These are phyloP conservation scores for Solenopsis invicta DNA, from an alignment of 1,140 invertebrate species.

Conservation along the genomic window DNA sequence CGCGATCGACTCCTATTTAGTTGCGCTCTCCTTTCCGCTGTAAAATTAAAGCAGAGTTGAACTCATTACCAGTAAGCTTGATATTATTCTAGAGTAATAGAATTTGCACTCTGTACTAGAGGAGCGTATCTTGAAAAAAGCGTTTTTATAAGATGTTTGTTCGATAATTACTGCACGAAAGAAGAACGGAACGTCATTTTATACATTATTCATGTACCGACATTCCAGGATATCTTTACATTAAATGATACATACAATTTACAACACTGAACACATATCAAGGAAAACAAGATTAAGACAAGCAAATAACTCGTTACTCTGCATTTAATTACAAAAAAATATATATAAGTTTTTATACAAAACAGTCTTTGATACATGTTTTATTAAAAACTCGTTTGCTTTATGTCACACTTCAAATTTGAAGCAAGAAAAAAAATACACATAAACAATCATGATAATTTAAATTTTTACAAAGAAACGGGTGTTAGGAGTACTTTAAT, in stretches of 20 bases:
- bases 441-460: constrained; percentile 30
- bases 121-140: not conserved
- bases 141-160: not conserved
- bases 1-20: constrained; percentile 94
- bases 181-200: not conserved
- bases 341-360: constrained; percentile 34
- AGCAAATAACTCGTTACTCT: constrained; percentile 27
- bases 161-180: constrained; percentile 22
- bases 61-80: constrained; percentile 13
- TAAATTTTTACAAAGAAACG: constrained; percentile 6
- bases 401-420: constrained; percentile 28
- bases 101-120: not conserved
- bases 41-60: constrained; percentile 78
- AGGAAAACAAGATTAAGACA: constrained; percentile 34
- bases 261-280: constrained; percentile 30
- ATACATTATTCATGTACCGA: not conserved
- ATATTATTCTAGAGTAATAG: not conserved
- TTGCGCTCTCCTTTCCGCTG: constrained; percentile 95
- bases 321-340: constrained; percentile 43
- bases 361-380: constrained; percentile 43
- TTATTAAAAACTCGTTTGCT: constrained; percentile 17
- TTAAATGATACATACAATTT: constrained; percentile 32
- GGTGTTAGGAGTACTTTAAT: constrained; percentile 5
- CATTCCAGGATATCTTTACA: not conserved
- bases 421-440: not conserved